Evolutionary conservation across 1,140 invertebrate genomes (phyloP).

Genomic region (Caenorhabditis tropicalis): DNA sequence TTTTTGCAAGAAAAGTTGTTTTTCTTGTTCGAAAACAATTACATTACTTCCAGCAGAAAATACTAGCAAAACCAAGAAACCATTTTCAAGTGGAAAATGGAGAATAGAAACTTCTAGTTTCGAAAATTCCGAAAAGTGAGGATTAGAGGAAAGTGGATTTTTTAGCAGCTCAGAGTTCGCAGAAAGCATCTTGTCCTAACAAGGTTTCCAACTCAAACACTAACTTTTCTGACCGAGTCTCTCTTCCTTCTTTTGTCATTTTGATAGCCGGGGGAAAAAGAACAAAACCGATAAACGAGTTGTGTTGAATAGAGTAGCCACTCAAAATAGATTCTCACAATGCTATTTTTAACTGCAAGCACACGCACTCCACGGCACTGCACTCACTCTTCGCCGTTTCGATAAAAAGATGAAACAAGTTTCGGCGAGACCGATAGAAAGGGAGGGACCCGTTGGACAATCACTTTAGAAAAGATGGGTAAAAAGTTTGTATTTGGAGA

Average conservation of each 20-base stretch:
- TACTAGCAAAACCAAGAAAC: not conserved
- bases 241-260: not conserved
- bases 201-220: not conserved
- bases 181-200: slow-evolving; percentile 10
- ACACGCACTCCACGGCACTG: not conserved
- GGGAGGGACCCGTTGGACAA: not conserved
- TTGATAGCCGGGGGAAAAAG: not conserved
- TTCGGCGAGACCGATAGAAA: not conserved
- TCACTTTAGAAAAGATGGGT: not conserved
- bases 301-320: not conserved
- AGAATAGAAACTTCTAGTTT: not conserved
- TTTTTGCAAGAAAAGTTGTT: too few species aligned
- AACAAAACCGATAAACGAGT: slow-evolving; percentile 19
- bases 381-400: not conserved
- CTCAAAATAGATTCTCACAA: not conserved
- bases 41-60: not conserved
- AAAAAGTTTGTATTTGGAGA: slow-evolving; percentile 18
- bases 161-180: slow-evolving; percentile 18
- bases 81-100: slow-evolving; percentile 22
- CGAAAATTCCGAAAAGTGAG: not conserved
- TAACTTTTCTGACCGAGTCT: not conserved
- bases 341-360: slow-evolving; percentile 19
- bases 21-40: not conserved
- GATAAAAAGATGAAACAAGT: not conserved
- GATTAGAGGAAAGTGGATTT: slow-evolving; percentile 26